Evolutionary conservation across 2,888 invertebrate species (phyloP).

Genomic region (Rhingia rostrata): DNA sequence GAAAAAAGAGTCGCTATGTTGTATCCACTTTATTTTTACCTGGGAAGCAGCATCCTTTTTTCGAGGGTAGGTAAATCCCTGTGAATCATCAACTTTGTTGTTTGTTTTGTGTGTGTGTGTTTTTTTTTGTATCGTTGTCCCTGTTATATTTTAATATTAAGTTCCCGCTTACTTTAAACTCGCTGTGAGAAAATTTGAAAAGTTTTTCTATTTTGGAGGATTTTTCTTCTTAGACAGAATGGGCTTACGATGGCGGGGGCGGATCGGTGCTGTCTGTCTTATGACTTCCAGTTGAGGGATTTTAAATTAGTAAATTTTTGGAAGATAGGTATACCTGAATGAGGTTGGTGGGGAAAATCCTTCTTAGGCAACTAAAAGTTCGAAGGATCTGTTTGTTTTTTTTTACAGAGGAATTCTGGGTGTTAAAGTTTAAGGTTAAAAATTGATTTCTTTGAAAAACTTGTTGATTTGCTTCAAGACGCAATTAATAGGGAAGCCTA

Average conservation of each 20-base stretch:
- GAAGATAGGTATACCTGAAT: constrained; percentile 8
- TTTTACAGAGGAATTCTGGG: not conserved
- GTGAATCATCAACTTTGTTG: constrained; percentile 68
- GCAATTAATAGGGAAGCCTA: too few species aligned
- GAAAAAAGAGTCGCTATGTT: constrained; percentile 7
- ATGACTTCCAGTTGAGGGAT: constrained; percentile 65
- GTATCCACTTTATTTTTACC: constrained; percentile 45
- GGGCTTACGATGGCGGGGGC: constrained; percentile 2
- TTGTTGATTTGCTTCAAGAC: too few species aligned
- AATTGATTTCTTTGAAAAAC: too few species aligned
- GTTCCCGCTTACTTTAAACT: constrained; percentile 68
- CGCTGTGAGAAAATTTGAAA: constrained; percentile 68
- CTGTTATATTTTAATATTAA: constrained; percentile 66
- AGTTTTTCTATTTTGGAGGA: constrained; percentile 64
- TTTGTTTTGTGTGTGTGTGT: constrained; percentile 43
- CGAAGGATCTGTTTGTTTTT: not conserved
- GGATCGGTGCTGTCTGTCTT: constrained; percentile 30
- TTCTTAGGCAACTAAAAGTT: constrained; percentile 20
- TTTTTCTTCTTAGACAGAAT: constrained; percentile 34
- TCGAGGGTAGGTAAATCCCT: constrained; percentile 26
- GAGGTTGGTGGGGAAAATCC: constrained; percentile 10
- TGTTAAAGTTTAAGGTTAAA: not conserved
- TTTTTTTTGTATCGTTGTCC: constrained; percentile 4
- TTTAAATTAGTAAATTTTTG: constrained; percentile 66
- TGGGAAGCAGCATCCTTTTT: constrained; percentile 42